phyloP scores from a whole-genome alignment of 37 sponge, comb jelly and placozoan genomes.

The Tethya wilhelma region DNA sequence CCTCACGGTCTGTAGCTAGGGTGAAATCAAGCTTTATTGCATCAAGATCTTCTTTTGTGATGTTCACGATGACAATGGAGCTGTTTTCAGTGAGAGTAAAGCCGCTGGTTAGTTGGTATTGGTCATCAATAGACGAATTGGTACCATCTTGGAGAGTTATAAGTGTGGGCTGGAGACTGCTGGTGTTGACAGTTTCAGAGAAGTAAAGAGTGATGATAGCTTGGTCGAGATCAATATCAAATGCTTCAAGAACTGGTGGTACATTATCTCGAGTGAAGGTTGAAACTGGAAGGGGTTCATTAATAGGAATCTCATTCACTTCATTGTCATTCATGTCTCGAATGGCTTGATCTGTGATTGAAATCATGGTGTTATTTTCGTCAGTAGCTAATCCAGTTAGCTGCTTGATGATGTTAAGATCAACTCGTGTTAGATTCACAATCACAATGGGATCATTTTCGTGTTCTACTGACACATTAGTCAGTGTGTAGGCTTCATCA shows the following conservation, averaged over 20 bases:
- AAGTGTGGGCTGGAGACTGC: slow-evolving; percentile 34
- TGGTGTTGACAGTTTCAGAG: slow-evolving; percentile 90
- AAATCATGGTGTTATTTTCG: slow-evolving; percentile 51
- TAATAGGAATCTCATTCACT: slow-evolving; percentile 25
- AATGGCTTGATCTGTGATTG: slow-evolving; percentile 59
- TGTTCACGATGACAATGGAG: slow-evolving; percentile 72
- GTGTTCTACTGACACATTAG: slow-evolving; percentile 51
- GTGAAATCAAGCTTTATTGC: slow-evolving; percentile 66
- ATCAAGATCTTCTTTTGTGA: slow-evolving; percentile 73
- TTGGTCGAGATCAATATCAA: slow-evolving; percentile 80
- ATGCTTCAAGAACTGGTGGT: slow-evolving; percentile 66
- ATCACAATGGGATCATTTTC: slow-evolving; percentile 79
- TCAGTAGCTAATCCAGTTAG: slow-evolving; percentile 68
- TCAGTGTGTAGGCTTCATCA: slow-evolving; percentile 59
- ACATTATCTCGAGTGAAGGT: slow-evolving; percentile 52
- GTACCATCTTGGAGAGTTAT: slow-evolving; percentile 59
- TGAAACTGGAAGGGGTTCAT: slow-evolving; percentile 39
- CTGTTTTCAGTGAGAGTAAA: slow-evolving; percentile 56
- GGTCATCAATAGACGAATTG: background rate
- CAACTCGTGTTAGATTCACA: slow-evolving; percentile 63
- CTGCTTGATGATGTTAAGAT: slow-evolving; percentile 81
- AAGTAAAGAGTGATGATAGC: slow-evolving; percentile 77
- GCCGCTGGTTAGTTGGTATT: slow-evolving; percentile 75
- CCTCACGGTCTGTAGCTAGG: slow-evolving; percentile 35
- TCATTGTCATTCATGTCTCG: slow-evolving; percentile 85